phyloP scores from a whole-genome alignment of 2,797 vertebrate species.

The Phalanger gymnotis region DNA sequence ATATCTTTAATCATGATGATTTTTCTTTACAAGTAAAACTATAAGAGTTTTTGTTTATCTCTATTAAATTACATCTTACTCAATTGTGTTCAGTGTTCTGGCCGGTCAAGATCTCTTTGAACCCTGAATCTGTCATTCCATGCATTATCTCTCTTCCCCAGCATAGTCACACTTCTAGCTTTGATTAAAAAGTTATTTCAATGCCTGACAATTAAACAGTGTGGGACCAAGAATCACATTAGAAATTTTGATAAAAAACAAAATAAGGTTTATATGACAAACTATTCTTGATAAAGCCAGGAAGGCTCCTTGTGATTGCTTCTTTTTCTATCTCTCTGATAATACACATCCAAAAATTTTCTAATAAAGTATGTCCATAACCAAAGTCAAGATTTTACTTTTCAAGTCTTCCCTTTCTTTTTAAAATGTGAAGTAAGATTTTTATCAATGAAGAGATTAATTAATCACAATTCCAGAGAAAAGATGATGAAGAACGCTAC shows the following conservation, averaged over 20 bases:
- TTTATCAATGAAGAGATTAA: background rate
- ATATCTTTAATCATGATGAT: background rate
- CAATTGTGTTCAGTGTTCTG: background rate
- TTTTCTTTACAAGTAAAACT: background rate
- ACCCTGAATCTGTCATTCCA: background rate
- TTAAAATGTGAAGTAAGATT: background rate
- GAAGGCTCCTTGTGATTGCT: background rate
- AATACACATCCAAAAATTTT: background rate
- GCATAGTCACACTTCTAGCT: background rate
- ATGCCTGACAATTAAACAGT: background rate
- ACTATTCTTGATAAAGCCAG: background rate
- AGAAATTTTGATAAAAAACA: background rate
- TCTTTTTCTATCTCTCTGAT: background rate
- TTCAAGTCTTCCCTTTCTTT: background rate
- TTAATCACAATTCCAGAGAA: background rate
- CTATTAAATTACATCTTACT: background rate
- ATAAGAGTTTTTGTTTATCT: background rate
- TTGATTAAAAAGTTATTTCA: background rate
- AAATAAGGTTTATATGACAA: background rate
- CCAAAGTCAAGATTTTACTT: background rate
- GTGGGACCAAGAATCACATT: background rate
- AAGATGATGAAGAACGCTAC: background rate
- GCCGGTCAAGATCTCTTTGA: background rate
- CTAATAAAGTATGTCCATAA: background rate
- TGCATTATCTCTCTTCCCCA: background rate